These are phyloP conservation scores for Mactra quadrangularis DNA, from an alignment of 1,140 invertebrate genomes.

Conservation along the genomic window DNA sequence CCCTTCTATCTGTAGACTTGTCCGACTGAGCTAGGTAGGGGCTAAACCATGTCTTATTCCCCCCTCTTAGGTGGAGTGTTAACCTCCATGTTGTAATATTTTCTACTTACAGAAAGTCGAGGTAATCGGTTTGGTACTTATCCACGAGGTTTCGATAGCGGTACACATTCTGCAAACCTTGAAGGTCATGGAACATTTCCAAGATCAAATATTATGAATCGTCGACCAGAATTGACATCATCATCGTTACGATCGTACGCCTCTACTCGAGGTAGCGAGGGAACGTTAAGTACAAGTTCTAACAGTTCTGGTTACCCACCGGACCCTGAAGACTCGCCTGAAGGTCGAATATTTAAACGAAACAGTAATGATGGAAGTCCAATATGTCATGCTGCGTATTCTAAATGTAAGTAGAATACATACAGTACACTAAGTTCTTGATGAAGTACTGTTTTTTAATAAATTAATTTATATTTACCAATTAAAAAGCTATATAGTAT, in stretches of 20 bases:
- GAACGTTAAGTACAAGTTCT: slow-evolving; percentile 77
- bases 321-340: slow-evolving; percentile 80
- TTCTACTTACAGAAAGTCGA: slow-evolving; percentile 32
- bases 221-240: slow-evolving; percentile 69
- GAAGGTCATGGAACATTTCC: slow-evolving; percentile 75
- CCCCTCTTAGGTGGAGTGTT: no score
- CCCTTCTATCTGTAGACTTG: no score
- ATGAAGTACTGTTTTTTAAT: not conserved
- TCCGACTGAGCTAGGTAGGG: no score
- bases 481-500: no score
- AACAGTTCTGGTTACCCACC: slow-evolving; percentile 79
- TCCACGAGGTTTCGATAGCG: slow-evolving; percentile 36
- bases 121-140: slow-evolving; percentile 52
- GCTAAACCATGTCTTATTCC: no score
- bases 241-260: slow-evolving; percentile 69
- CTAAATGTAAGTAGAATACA: slow-evolving; percentile 79
- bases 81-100: not conserved
- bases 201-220: slow-evolving; percentile 65
- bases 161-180: slow-evolving; percentile 19
- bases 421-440: not conserved
- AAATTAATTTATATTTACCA: no score
- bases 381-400: slow-evolving; percentile 72
- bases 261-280: slow-evolving; percentile 76
- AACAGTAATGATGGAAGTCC: slow-evolving; percentile 73
- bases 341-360: slow-evolving; percentile 70